These are phyloP conservation scores for Hemistola chrysoprasaria DNA, from an alignment of 2,888 invertebrate genomes.

Conservation along the genomic window DNA sequence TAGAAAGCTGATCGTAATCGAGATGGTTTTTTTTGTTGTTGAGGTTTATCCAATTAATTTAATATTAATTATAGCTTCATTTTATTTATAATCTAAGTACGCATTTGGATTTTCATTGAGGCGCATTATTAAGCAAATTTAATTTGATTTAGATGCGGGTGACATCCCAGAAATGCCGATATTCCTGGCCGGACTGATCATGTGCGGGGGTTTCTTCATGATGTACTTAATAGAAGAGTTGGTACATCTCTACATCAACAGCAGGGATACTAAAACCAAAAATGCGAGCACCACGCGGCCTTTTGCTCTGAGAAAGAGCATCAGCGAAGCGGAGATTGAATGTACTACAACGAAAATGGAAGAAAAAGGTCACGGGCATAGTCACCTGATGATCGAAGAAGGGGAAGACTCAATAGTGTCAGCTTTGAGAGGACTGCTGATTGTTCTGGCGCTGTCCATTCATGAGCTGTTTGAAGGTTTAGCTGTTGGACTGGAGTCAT, in stretches of 20 bases:
- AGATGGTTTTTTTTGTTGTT: too few species aligned
- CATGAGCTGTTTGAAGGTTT: slow-evolving; percentile 94
- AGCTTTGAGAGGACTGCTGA: slow-evolving; percentile 86
- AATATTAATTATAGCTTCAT: too few species aligned
- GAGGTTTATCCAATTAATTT: too few species aligned
- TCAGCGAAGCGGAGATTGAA: slow-evolving; percentile 45
- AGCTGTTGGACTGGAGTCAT: slow-evolving; percentile 89
- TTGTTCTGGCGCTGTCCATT: slow-evolving; percentile 88
- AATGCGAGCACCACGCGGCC: slow-evolving; percentile 56
- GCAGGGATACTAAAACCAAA: slow-evolving; percentile 62
- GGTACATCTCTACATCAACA: slow-evolving; percentile 86
- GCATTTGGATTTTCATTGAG: too few species aligned
- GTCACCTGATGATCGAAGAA: slow-evolving; percentile 47
- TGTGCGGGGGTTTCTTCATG: slow-evolving; percentile 88
- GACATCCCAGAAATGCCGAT: slow-evolving; percentile 80
- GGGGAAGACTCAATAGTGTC: slow-evolving; percentile 69
- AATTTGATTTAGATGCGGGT: slow-evolving; percentile 50
- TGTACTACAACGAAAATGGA: slow-evolving; percentile 32
- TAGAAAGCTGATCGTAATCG: too few species aligned
- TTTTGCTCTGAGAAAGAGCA: slow-evolving; percentile 59
- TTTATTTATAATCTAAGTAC: too few species aligned
- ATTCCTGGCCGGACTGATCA: slow-evolving; percentile 86
- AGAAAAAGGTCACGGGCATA: slow-evolving; percentile 44
- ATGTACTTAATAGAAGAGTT: slow-evolving; percentile 91
- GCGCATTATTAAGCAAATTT: neutral